Conservation (phyloP, 2,888 invertebrate genomes). For the Amiota minor region DNA sequence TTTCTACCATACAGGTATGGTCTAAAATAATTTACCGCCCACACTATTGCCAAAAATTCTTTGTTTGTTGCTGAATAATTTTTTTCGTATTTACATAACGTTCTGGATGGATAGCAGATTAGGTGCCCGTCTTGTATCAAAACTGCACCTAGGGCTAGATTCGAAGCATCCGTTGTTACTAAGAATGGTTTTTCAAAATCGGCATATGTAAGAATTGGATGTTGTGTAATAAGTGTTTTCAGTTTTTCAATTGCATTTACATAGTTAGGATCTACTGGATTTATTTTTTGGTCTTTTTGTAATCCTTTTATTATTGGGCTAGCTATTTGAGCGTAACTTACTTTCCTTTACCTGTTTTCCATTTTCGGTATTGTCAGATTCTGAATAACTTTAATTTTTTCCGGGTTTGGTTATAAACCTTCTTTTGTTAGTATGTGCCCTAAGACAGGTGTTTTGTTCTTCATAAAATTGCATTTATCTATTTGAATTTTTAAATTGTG, state of each 20-base stretch:
- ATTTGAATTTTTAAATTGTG: conserved; percentile 38
- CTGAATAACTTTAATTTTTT: too few relatives aligned
- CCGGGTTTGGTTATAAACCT: conserved; percentile 35
- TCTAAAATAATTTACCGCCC: too few relatives aligned
- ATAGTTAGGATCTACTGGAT: conserved; percentile 31
- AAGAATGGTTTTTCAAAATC: too few relatives aligned
- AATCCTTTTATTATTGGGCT: conserved; percentile 37
- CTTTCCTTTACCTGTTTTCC: too few relatives aligned
- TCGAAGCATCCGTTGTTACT: conserved; percentile 40
- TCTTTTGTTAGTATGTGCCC: conserved; percentile 40
- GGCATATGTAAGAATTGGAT: too few relatives aligned
- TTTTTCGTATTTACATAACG: background rate
- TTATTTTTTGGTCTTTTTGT: conserved; percentile 33
- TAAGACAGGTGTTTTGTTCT: conserved; percentile 34
- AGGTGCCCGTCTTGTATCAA: conserved; percentile 33
- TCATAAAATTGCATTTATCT: conserved; percentile 35
- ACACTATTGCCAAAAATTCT: background rate
- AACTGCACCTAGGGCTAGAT: conserved; percentile 35
- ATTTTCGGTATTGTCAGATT: too few relatives aligned
- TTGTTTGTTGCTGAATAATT: background rate
- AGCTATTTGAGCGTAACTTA: conserved; percentile 40
- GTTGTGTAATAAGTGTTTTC: too few relatives aligned
- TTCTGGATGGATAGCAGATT: background rate
- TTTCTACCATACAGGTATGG: too few relatives aligned
- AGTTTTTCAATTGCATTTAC: conserved; percentile 34